phyloP scores from a whole-genome alignment of 2,888 invertebrate species.

The Epirrhoe alternata region DNA sequence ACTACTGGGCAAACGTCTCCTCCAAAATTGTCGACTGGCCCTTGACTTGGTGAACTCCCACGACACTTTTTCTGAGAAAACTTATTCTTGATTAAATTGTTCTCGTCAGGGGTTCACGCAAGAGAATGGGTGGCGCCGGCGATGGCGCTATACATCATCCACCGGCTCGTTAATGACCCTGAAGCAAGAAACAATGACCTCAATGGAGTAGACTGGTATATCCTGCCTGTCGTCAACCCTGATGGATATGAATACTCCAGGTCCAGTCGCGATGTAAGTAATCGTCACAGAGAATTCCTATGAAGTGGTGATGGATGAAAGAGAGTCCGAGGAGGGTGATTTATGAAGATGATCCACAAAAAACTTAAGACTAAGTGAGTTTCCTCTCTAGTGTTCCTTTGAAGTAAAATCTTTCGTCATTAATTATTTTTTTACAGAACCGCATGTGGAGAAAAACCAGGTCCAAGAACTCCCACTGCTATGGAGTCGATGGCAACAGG shows the following conservation, averaged over 20 bases:
- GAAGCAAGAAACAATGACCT: slow-evolving; percentile 70
- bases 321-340: too few species aligned
- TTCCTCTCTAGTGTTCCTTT: too few species aligned
- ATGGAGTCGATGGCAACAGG: slow-evolving; percentile 88
- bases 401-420: background rate
- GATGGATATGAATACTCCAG: slow-evolving; percentile 89
- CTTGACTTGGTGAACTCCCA: too few species aligned
- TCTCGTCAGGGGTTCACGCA: slow-evolving; percentile 82
- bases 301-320: too few species aligned
- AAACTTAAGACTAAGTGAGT: too few species aligned
- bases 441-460: slow-evolving; percentile 88
- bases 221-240: slow-evolving; percentile 88
- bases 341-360: too few species aligned
- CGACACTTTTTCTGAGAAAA: too few species aligned
- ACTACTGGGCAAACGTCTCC: too few species aligned
- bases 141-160: slow-evolving; percentile 84
- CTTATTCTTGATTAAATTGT: background rate
- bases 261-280: slow-evolving; percentile 59
- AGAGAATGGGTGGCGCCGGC: slow-evolving; percentile 88
- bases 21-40: too few species aligned
- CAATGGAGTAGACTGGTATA: slow-evolving; percentile 87
- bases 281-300: too few species aligned
- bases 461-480: slow-evolving; percentile 73
- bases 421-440: slow-evolving; percentile 69
- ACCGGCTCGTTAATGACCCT: slow-evolving; percentile 76